These are phyloP conservation scores for Toxotes jaculatrix DNA, from an alignment of 2,113 vertebrate genomes.

Conservation along the genomic window DNA sequence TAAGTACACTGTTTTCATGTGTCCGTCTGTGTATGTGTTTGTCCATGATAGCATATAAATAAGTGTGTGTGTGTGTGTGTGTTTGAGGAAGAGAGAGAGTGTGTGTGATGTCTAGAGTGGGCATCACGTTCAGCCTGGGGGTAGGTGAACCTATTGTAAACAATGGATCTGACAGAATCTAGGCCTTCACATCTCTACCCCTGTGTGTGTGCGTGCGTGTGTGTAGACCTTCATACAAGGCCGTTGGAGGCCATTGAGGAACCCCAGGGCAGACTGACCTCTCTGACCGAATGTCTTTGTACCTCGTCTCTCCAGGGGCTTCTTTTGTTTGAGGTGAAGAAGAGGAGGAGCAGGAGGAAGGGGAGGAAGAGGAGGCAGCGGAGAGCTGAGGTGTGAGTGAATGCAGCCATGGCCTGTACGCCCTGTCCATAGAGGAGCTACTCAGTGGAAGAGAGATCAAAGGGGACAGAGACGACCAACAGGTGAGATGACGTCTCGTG, in stretches of 20 bases:
- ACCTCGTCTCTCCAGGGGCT: slow-evolving; percentile 63
- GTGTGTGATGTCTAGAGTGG: slow-evolving; percentile 75
- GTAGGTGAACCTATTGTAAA: slow-evolving; percentile 84
- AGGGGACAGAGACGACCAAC: slow-evolving; percentile 57
- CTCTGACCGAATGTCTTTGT: slow-evolving; percentile 76
- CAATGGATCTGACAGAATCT: slow-evolving; percentile 83
- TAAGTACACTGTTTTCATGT: slow-evolving; percentile 9
- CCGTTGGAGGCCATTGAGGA: slow-evolving; percentile 56
- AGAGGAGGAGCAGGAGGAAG: slow-evolving; percentile 49
- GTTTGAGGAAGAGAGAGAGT: slow-evolving; percentile 23
- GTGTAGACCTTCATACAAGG: slow-evolving; percentile 57
- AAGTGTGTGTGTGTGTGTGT: slow-evolving; percentile 32
- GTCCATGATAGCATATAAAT: not conserved
- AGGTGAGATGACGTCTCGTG: slow-evolving; percentile 54
- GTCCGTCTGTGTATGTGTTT: slow-evolving; percentile 29
- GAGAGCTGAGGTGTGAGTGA: slow-evolving; percentile 50
- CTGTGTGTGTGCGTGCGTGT: slow-evolving; percentile 22
- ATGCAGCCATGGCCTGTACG: slow-evolving; percentile 69
- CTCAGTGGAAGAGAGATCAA: slow-evolving; percentile 52
- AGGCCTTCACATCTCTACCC: slow-evolving; percentile 74
- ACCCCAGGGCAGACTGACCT: slow-evolving; percentile 56
- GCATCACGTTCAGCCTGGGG: slow-evolving; percentile 84
- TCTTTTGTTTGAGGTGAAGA: slow-evolving; percentile 70
- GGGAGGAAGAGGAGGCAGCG: slow-evolving; percentile 6
- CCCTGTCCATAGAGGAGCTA: slow-evolving; percentile 54